Percentiles rank a stretch among this genome's conserved stretches.
phyloP scores from a whole-genome alignment of 2,113 vertebrate genomes.

The Penelope pileata region DNA sequence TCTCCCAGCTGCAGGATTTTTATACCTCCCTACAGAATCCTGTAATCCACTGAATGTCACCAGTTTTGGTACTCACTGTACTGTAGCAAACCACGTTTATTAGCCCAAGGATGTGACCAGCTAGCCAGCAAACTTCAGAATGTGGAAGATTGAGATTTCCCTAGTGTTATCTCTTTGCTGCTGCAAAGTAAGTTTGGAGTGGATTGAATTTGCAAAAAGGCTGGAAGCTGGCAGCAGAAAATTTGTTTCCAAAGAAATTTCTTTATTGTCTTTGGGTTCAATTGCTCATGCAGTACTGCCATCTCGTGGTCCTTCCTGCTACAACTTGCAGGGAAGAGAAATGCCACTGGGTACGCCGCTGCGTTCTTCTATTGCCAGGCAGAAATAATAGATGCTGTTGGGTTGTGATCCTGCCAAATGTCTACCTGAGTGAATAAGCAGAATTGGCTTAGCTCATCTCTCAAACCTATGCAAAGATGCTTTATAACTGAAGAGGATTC shows the following conservation, averaged over 20 bases:
- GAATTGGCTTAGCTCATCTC: background rate
- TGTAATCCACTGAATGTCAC: background rate
- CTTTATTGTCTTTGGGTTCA: accelerated
- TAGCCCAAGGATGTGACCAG: background rate
- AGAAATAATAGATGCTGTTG: background rate
- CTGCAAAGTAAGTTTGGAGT: background rate
- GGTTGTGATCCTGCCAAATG: background rate
- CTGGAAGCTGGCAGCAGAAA: background rate
- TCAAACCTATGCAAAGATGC: background rate
- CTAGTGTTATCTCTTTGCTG: background rate
- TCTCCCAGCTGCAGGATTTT: background rate
- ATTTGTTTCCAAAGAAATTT: background rate
- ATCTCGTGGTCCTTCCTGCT: slow-evolving; percentile 59
- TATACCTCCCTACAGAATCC: background rate
- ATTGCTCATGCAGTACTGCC: slow-evolving; percentile 62
- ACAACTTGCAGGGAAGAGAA: background rate
- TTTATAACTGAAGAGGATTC: background rate
- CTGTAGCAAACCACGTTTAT: background rate
- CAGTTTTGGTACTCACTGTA: background rate
- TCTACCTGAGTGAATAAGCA: background rate
- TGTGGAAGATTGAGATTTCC: background rate
- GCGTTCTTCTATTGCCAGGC: background rate
- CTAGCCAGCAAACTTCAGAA: background rate
- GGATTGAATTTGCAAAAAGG: background rate
- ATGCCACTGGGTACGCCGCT: background rate